phyloP scores from a whole-genome alignment of 2,113 vertebrate genomes.

The Ovibos moschatus region DNA sequence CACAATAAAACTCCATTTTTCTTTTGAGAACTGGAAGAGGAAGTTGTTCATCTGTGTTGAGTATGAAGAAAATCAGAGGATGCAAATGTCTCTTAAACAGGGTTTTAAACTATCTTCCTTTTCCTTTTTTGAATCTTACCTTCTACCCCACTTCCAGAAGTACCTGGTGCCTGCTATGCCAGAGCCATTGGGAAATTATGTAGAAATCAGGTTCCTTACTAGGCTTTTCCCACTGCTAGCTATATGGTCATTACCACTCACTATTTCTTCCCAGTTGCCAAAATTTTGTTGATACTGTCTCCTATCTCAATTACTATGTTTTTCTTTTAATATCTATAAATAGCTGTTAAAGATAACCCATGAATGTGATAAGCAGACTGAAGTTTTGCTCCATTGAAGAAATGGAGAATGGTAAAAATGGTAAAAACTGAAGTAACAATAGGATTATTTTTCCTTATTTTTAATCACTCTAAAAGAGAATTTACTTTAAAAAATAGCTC shows the following conservation, averaged over 20 bases:
- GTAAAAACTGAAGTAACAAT: background rate
- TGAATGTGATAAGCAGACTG: background rate
- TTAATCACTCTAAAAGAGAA: background rate
- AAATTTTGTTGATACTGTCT: background rate
- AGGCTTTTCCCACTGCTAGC: background rate
- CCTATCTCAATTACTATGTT: background rate
- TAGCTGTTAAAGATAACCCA: background rate
- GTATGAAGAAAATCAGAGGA: background rate
- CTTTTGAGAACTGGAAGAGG: background rate
- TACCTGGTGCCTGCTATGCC: background rate
- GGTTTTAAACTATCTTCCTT: background rate
- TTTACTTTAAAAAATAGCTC: background rate
- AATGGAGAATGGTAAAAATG: background rate
- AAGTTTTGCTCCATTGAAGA: background rate
- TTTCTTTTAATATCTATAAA: background rate
- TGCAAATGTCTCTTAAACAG: background rate
- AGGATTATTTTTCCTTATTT: background rate
- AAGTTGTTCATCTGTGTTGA: background rate
- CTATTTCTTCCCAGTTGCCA: background rate
- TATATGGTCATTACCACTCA: background rate
- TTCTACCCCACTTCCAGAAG: background rate
- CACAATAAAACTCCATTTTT: background rate
- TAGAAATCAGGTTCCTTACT: background rate
- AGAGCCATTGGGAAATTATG: background rate
- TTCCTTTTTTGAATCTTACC: background rate